Conservation (phyloP, 2,113 vertebrate species). For the Furnarius figulus region DNA sequence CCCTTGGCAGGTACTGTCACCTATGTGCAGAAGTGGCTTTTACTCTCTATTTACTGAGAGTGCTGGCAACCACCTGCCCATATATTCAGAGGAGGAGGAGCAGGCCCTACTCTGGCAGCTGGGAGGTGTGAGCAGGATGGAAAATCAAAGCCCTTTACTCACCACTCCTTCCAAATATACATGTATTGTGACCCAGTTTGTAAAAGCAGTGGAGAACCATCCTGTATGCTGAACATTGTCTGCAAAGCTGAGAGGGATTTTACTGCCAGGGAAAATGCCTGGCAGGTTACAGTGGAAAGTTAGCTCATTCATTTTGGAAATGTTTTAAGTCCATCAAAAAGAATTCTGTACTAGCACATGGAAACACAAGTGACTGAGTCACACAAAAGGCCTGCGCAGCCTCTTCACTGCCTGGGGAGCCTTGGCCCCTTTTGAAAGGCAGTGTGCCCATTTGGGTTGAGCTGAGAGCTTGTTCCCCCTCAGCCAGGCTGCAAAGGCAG, state of each 20-base stretch:
- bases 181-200: not conserved
- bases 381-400: not conserved
- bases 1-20: not conserved
- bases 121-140: not conserved
- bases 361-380: not conserved
- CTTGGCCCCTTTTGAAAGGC: not conserved
- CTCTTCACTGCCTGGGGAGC: not conserved
- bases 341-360: not conserved
- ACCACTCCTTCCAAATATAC: rapidly evolving
- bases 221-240: not conserved
- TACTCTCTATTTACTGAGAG: not conserved
- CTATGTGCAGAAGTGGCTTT: not conserved
- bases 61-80: not conserved
- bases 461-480: not conserved
- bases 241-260: not conserved
- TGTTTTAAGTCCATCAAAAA: not conserved
- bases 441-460: not conserved
- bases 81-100: not conserved
- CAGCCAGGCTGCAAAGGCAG: not conserved
- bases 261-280: slow-evolving; percentile 1
- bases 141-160: not conserved
- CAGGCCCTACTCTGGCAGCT: not conserved
- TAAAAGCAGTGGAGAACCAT: not conserved
- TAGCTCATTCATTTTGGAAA: not conserved
- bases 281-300: not conserved